phyloP scores from a whole-genome alignment of 1,140 invertebrate genomes.

The Doryteuthis pealeii region DNA sequence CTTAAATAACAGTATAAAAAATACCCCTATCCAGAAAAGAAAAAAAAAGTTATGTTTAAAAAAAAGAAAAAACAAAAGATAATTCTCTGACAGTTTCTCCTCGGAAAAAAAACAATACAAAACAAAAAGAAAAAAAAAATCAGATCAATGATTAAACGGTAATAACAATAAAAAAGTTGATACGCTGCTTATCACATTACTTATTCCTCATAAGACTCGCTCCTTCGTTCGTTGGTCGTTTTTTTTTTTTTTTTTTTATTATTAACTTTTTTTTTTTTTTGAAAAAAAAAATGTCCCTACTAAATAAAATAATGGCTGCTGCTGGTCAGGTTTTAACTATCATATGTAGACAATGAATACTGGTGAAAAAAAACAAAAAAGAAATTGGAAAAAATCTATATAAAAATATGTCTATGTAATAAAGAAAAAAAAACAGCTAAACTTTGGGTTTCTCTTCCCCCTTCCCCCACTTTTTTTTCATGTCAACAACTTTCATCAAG shows the following conservation, averaged over 20 bases:
- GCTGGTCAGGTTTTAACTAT: background rate
- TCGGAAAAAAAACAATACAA: too few relatives aligned
- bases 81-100: too few relatives aligned
- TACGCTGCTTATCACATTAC: constrained; percentile 7
- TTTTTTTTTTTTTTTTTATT: background rate
- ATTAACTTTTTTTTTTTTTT: too few relatives aligned
- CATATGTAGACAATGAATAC: constrained; percentile 4
- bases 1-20: too few relatives aligned
- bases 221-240: background rate
- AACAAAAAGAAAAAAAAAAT: constrained; percentile 1
- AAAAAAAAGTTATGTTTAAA: too few relatives aligned
- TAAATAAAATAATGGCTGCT: background rate
- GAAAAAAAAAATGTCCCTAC: constrained; percentile 1
- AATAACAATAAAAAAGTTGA: constrained; percentile 1
- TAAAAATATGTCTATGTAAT: too few relatives aligned
- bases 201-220: background rate
- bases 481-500: constrained; percentile 12
- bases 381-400: too few relatives aligned
- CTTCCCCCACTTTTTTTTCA: background rate
- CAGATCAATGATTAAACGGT: background rate
- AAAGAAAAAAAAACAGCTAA: background rate
- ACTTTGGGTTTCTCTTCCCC: background rate
- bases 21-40: too few relatives aligned
- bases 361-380: too few relatives aligned
- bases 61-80: too few relatives aligned